These are phyloP conservation scores for Acanthosoma haemorrhoidale DNA, from an alignment of 2,888 invertebrate species.

Conservation along the genomic window DNA sequence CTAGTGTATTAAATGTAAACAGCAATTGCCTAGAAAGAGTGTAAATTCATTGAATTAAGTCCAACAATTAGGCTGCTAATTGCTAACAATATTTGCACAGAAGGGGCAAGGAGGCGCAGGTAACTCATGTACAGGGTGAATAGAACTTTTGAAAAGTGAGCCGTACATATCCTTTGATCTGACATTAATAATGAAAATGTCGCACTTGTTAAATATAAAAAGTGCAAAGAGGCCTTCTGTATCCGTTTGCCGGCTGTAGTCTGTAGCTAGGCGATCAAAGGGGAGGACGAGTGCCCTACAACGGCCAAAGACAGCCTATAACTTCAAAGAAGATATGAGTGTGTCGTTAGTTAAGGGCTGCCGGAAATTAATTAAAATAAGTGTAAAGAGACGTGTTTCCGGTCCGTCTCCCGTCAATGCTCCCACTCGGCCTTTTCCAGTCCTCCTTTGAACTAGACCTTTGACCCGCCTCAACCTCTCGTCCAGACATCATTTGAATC, in stretches of 20 bases:
- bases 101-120: background rate
- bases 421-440: background rate
- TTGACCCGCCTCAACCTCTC: constrained; percentile 7
- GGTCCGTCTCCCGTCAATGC: constrained; percentile 10
- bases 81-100: background rate
- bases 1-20: too few species aligned
- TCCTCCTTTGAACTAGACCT: constrained; percentile 20
- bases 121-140: background rate
- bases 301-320: constrained; percentile 11
- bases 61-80: background rate
- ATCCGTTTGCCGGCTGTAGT: background rate
- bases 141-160: background rate
- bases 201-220: constrained; percentile 2
- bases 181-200: constrained; percentile 6
- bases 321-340: constrained; percentile 24
- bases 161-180: background rate
- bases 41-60: background rate
- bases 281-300: constrained; percentile 16
- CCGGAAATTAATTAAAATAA: constrained; percentile 29
- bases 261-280: background rate
- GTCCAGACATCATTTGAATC: constrained; percentile 7
- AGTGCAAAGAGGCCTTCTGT: background rate
- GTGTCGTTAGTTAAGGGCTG: constrained; percentile 11
- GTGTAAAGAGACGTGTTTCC: constrained; percentile 26
- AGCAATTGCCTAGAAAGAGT: too few species aligned